A percentile compares a stretch with the other conserved stretches of the same genome.
Evolutionary conservation across 2,797 vertebrate species (phyloP).

Genomic region (Syndactyla subalaris): DNA sequence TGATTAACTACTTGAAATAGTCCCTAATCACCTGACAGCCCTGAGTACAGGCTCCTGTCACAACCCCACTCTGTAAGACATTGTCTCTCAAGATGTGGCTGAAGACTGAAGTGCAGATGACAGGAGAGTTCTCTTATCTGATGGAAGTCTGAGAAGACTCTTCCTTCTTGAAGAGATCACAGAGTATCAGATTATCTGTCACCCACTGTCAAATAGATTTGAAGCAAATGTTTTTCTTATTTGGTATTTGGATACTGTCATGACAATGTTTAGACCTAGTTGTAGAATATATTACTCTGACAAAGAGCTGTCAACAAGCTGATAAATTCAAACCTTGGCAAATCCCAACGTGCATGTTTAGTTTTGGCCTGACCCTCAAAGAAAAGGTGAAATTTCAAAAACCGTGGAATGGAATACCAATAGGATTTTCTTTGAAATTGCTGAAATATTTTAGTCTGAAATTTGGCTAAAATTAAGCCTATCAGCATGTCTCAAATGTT

Average conservation of each 20-base stretch:
- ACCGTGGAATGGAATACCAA: neutral
- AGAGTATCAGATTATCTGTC: slow-evolving; percentile 23
- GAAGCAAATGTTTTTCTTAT: slow-evolving; percentile 26
- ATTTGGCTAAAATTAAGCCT: neutral
- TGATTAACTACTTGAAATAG: neutral
- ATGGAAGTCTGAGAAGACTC: slow-evolving; percentile 6
- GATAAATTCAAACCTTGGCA: neutral
- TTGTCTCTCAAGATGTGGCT: neutral
- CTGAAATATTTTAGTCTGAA: neutral
- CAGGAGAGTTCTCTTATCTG: neutral
- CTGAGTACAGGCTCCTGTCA: neutral
- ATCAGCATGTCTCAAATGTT: neutral
- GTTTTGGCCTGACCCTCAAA: neutral
- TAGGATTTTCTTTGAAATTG: neutral
- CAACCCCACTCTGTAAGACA: neutral
- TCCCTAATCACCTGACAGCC: neutral
- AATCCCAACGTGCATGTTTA: neutral
- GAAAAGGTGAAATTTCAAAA: neutral
- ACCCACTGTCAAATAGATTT: neutral
- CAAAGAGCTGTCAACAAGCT: slow-evolving; percentile 9
- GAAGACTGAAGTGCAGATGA: neutral
- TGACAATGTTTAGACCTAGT: neutral
- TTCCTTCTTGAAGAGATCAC: slow-evolving; percentile 45
- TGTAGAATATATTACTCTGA: neutral
- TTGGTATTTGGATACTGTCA: neutral